These are phyloP conservation scores for Mycalesis mineus DNA, from an alignment of 2,888 invertebrate species.

Conservation along the genomic window DNA sequence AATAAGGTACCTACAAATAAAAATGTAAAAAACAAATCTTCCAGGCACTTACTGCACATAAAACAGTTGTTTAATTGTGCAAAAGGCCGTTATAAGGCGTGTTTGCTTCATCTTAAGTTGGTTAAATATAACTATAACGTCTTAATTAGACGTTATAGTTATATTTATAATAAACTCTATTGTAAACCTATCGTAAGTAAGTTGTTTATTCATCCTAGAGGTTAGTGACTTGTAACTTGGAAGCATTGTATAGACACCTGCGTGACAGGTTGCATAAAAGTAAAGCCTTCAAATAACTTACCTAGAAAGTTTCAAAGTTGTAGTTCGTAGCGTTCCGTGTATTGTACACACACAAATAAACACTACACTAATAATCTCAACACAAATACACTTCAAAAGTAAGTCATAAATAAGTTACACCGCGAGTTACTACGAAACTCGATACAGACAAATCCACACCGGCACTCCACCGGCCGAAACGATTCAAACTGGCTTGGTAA, in stretches of 20 bases:
- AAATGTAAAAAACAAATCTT: no score
- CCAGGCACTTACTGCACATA: no score
- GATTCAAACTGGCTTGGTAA: constrained; percentile 45
- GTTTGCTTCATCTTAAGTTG: no score
- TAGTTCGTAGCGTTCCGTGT: constrained; percentile 38
- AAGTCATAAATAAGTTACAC: constrained; percentile 57
- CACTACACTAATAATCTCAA: constrained; percentile 44
- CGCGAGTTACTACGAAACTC: constrained; percentile 55
- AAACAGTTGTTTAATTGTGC: no score
- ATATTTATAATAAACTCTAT: not conserved
- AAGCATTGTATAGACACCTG: constrained; percentile 57
- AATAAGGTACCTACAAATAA: no score
- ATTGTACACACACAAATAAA: constrained; percentile 41
- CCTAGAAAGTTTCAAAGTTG: constrained; percentile 48
- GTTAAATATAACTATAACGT: no score
- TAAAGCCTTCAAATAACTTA: constrained; percentile 55
- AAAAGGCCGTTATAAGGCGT: no score
- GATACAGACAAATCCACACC: constrained; percentile 38
- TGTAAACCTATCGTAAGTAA: constrained; percentile 15
- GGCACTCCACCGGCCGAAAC: constrained; percentile 48
- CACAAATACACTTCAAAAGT: constrained; percentile 47
- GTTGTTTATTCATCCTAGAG: constrained; percentile 51
- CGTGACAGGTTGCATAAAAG: constrained; percentile 71
- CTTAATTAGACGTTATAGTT: no score
- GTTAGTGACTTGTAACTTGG: constrained; percentile 63